These are phyloP conservation scores for Leucania comma DNA, from an alignment of 2,888 invertebrate genomes.

Conservation along the genomic window DNA sequence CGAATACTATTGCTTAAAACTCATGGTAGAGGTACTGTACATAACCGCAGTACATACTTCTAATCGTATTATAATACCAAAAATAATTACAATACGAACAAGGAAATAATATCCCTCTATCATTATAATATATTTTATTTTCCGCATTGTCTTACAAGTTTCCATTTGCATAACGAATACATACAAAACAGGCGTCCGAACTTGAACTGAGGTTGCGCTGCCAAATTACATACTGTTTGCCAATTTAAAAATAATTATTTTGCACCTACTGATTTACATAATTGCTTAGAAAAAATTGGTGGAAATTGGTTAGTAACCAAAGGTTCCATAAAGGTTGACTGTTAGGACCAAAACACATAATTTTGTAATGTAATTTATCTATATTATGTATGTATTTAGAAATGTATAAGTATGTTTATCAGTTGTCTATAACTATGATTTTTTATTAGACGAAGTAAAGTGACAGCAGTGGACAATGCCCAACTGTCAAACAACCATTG, in stretches of 20 bases:
- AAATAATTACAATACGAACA: slow-evolving; percentile 25
- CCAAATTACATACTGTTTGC: slow-evolving; percentile 32
- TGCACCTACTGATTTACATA: not conserved
- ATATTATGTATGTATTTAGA: no score
- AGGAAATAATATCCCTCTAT: slow-evolving; percentile 23
- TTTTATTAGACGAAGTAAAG: no score
- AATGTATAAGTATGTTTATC: no score
- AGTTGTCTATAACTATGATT: no score
- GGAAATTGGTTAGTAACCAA: not conserved
- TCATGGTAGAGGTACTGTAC: no score
- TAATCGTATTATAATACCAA: slow-evolving; percentile 4
- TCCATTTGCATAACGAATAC: slow-evolving; percentile 41
- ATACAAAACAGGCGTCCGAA: not conserved
- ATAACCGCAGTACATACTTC: no score
- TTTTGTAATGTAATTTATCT: no score
- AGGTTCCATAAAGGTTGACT: no score
- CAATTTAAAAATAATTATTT: slow-evolving; percentile 35
- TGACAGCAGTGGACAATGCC: no score
- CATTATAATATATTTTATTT: slow-evolving; percentile 5
- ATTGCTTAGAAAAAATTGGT: not conserved
- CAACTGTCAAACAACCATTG: no score
- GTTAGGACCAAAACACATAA: no score
- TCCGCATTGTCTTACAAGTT: slow-evolving; percentile 37
- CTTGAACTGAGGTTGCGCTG: slow-evolving; percentile 23
- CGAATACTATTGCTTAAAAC: no score